Base-by-base conservation (phyloP, 2,113 vertebrate species). In the Puffinus mauretanicus region DNA sequence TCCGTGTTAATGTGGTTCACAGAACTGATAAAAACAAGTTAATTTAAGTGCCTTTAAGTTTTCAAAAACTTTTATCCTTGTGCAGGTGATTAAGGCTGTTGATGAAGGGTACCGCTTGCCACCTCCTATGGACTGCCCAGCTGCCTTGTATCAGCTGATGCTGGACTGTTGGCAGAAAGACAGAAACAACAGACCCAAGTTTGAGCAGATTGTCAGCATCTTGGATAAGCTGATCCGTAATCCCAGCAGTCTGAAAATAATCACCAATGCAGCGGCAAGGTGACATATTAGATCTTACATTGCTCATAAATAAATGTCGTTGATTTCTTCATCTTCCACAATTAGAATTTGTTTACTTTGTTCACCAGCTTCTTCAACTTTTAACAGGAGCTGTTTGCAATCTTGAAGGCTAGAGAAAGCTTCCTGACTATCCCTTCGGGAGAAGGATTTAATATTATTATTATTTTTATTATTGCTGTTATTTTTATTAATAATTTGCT, bases 121-220 rank as follows among this genome's bases (percentile, higher is more conserved):
- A 6, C 99, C 99, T 38, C 99, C 99, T 66, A 99, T 99, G 99
- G 99, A 99, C 98, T 99, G 99, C 96, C 99, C 99, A 70, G 99
- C 99, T 86, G 99, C 99, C 42, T 98, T 99, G 75, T 99, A 99
- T 96, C 99, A 99, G 97, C 98, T 99, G 97, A 99, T 99, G 99
- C 97, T 99, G 95, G 99, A 99, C 98, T 99, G 99, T 95, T 99
- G 99, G 99, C 99, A 99, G 98, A 99, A 99, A 80, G 99, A 99
- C 97, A 98, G 99, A 72, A 99, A 99, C 98, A 99, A 99, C 98
- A 99, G 99, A 75, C 99, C 99, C 42, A 99, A 99, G 96, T 99
- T 99, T 97, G 99, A 99, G 97, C 99, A 99, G 98, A 99, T 99
- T 76, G 99, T 99, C 97, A 99, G 99, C 98, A 99, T 99, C 96